Percentiles rank a stretch among this genome's conserved stretches.
These are phyloP conservation scores for Meghimatium bilineatum DNA, from an alignment of 2,888 invertebrate species.

Conservation along the genomic window DNA sequence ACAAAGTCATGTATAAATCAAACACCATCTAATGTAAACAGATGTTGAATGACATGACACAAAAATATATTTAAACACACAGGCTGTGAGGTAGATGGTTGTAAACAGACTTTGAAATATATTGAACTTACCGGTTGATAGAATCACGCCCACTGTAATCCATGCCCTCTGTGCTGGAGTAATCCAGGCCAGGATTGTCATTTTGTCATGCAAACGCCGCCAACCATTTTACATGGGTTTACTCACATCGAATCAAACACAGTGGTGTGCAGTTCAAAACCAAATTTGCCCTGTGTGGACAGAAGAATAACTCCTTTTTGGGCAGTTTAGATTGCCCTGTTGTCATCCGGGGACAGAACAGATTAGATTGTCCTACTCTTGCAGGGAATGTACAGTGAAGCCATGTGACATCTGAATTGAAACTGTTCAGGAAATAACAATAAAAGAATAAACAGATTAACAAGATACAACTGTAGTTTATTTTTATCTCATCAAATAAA, in stretches of 20 bases:
- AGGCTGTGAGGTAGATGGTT: neutral
- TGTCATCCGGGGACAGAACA: no score
- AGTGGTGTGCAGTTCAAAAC: no score
- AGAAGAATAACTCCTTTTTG: no score
- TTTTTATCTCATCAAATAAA: no score
- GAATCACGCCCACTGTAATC: conserved; percentile 11
- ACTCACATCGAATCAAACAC: neutral
- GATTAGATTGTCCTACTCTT: no score
- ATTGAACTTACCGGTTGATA: neutral
- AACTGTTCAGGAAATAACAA: no score
- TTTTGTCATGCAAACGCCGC: neutral
- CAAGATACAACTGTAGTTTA: no score
- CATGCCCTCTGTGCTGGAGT: neutral
- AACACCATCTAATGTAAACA: neutral
- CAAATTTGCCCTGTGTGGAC: no score
- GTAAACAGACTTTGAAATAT: neutral
- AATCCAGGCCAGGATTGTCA: conserved; percentile 3
- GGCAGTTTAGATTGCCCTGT: no score
- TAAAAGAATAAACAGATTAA: no score
- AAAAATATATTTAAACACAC: neutral
- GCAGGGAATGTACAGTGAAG: no score
- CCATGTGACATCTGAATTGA: no score
- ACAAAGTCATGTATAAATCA: neutral
- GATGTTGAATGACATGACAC: neutral
- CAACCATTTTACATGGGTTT: conserved; percentile 2